Percentiles rank a stretch among this genome's conserved stretches.
These are phyloP conservation scores for Aphidoletes aphidimyza DNA, from an alignment of 2,888 invertebrate genomes.

Conservation along the genomic window DNA sequence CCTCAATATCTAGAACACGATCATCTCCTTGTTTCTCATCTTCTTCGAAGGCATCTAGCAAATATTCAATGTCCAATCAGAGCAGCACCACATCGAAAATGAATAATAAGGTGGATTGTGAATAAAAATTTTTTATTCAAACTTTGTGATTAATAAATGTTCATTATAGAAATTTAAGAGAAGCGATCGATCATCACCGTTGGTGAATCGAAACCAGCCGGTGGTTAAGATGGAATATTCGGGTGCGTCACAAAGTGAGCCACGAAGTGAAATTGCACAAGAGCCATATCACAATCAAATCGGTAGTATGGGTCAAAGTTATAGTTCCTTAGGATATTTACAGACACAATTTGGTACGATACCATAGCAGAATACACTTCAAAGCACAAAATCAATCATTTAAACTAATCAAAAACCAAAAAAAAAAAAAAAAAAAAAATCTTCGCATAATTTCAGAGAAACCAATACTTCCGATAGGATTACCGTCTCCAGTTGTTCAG, in stretches of 20 bases:
- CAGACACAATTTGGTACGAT: not conserved
- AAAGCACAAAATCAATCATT: not conserved
- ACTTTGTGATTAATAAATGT: too few relatives aligned
- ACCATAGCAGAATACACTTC: too few relatives aligned
- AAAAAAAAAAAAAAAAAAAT: not conserved
- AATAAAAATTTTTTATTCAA: too few relatives aligned
- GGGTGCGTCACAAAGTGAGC: not conserved
- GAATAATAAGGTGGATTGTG: not conserved
- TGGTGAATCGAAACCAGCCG: not conserved
- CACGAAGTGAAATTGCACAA: not conserved
- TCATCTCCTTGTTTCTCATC: constrained; percentile 11
- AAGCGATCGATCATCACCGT: not conserved
- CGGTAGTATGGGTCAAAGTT: not conserved
- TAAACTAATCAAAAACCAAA: not conserved
- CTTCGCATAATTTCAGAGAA: not conserved
- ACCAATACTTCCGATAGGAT: not conserved
- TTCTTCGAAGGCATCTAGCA: not conserved
- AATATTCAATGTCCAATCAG: constrained; percentile 25
- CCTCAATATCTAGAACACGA: not conserved
- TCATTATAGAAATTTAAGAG: not conserved
- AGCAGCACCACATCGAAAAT: not conserved
- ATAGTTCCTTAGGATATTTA: not conserved
- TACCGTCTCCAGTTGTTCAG: not conserved
- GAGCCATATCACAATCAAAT: not conserved
- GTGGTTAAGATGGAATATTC: not conserved